Evolutionary conservation across 2,797 vertebrate genomes (phyloP).

Genomic region (Pteropus rufus): DNA sequence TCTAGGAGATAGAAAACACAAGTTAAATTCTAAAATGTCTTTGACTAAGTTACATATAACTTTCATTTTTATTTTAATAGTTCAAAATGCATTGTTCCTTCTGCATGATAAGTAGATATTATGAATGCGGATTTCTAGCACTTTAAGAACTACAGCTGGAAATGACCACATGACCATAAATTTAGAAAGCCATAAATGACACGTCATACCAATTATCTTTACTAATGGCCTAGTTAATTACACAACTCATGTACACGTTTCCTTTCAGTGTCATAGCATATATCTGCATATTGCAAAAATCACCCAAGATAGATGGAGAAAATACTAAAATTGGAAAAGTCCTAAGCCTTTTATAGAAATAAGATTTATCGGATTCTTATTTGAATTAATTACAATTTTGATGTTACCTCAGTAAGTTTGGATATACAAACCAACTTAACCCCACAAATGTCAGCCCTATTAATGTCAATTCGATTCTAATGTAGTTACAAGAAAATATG

Average conservation of each 20-base stretch:
- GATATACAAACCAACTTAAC: conserved; percentile 15
- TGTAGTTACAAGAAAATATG: neutral
- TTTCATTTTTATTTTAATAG: conserved; percentile 3
- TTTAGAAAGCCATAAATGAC: conserved; percentile 21
- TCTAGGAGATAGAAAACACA: neutral
- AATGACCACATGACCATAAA: neutral
- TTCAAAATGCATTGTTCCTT: conserved; percentile 4
- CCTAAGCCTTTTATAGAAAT: conserved; percentile 10
- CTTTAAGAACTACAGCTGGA: neutral
- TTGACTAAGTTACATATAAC: neutral
- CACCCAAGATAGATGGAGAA: neutral
- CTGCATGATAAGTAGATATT: neutral
- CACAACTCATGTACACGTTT: neutral
- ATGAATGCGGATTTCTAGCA: neutral
- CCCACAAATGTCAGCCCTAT: neutral
- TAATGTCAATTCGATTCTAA: conserved; percentile 8
- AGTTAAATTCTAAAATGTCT: conserved; percentile 20
- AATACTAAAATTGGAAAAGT: conserved; percentile 14
- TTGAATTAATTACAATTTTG: conserved; percentile 39
- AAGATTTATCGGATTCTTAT: neutral
- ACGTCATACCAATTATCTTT: neutral
- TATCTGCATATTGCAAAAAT: neutral
- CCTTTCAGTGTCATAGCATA: neutral
- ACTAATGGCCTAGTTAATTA: conserved; percentile 26
- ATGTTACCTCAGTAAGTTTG: neutral